phyloP scores from a whole-genome alignment of 2,888 invertebrate genomes.

The Drosophila meridiana region DNA sequence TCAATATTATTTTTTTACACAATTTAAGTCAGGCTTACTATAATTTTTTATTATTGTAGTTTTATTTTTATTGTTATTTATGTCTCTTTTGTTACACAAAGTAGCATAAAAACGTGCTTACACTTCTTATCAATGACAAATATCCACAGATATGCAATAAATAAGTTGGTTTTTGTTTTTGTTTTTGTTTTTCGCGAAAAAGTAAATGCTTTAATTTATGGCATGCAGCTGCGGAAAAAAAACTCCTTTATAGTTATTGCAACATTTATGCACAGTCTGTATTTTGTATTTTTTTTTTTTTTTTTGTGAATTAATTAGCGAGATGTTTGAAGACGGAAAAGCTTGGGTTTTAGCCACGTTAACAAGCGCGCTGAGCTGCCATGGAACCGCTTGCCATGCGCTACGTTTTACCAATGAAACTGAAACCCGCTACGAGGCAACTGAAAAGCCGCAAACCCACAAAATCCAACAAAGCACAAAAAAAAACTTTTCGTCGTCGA shows the following conservation, averaged over 20 bases:
- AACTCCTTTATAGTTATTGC: slow-evolving; percentile 27
- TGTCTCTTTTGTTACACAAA: background rate
- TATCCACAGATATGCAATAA: slow-evolving; percentile 38
- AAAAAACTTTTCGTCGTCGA: slow-evolving; percentile 30
- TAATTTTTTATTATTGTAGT: background rate
- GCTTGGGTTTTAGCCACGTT: slow-evolving; percentile 35
- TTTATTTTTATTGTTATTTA: background rate
- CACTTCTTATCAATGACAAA: slow-evolving; percentile 24
- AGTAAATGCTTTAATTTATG: slow-evolving; percentile 46
- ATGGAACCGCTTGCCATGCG: slow-evolving; percentile 71
- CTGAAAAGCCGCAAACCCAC: slow-evolving; percentile 59
- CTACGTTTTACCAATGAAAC: slow-evolving; percentile 71
- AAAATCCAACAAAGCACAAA: slow-evolving; percentile 34
- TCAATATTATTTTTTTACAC: background rate
- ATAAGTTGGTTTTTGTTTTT: slow-evolving; percentile 18
- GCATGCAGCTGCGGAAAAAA: slow-evolving; percentile 61
- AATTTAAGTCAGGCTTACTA: background rate
- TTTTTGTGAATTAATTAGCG: slow-evolving; percentile 45
- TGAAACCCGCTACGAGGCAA: slow-evolving; percentile 62
- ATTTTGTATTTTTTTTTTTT: slow-evolving; percentile 2
- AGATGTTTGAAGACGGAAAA: slow-evolving; percentile 39
- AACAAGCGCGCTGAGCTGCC: slow-evolving; percentile 36
- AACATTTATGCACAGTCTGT: slow-evolving; percentile 23
- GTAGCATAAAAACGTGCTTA: slow-evolving; percentile 15
- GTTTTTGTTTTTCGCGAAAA: slow-evolving; percentile 4